Evolutionary conservation across 2,113 vertebrate species (phyloP).

Genomic region (Suricata suricatta): DNA sequence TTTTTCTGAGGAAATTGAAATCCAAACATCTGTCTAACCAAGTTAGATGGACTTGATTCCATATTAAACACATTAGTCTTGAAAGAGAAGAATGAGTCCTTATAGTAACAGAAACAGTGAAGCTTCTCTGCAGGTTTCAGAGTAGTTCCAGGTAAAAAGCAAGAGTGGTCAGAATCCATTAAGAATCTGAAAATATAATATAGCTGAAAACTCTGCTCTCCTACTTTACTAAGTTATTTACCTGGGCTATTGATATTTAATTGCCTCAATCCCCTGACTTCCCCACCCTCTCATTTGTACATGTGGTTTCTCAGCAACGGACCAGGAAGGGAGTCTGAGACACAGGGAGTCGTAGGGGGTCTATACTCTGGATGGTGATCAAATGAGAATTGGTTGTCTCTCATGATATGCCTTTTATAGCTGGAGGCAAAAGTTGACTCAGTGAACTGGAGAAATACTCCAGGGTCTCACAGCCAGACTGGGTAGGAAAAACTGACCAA

Average conservation of each 20-base stretch:
- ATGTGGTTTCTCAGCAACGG: background rate
- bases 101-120: background rate
- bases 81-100: background rate
- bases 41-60: background rate
- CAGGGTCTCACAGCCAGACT: background rate
- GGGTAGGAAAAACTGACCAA: background rate
- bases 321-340: background rate
- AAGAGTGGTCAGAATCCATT: background rate
- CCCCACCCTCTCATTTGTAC: background rate
- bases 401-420: background rate
- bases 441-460: background rate
- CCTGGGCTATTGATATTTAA: background rate
- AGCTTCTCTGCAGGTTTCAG: background rate
- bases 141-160: background rate
- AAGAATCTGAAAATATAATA: background rate
- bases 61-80: background rate
- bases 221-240: background rate
- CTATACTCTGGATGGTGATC: background rate
- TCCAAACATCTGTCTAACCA: background rate
- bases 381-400: background rate
- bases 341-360: background rate
- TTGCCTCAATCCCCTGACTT: background rate
- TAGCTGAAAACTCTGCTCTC: background rate
- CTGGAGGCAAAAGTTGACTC: background rate
- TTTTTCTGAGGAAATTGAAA: conserved; percentile 14